These are phyloP conservation scores for Pseudopleuronectes americanus DNA, from an alignment of 2,797 vertebrate genomes.

Conservation along the genomic window DNA sequence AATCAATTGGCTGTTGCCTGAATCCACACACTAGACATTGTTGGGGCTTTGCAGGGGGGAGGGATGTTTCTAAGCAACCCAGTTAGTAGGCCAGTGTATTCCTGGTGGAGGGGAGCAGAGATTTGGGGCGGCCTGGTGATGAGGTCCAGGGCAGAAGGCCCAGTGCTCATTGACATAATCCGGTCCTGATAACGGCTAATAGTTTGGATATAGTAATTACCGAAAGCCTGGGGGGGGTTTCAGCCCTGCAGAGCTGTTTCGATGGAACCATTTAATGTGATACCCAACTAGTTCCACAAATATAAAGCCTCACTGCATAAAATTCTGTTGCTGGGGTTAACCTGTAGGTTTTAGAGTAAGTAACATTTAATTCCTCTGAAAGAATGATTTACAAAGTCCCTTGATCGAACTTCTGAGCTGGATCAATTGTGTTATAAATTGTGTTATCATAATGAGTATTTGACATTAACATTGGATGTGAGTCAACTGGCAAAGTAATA, in stretches of 20 bases:
- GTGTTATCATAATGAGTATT: no score
- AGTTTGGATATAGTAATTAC: constrained; percentile 79
- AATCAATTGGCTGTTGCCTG: constrained; percentile 40
- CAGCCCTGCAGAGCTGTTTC: constrained; percentile 27
- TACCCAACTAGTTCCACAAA: background rate
- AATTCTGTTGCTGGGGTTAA: background rate
- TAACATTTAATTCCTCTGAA: no score
- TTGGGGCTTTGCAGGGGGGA: constrained; percentile 25
- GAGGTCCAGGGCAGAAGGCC: constrained; percentile 70
- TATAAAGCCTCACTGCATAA: background rate
- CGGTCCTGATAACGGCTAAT: constrained; percentile 76
- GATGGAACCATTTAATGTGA: constrained; percentile 11
- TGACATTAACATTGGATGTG: no score
- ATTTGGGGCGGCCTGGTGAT: constrained; percentile 59
- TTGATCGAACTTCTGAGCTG: no score
- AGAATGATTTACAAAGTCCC: no score
- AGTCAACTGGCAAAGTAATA: no score
- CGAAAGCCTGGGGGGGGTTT: constrained; percentile 68
- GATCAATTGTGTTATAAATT: no score
- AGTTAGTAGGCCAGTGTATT: constrained; percentile 37
- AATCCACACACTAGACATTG: constrained; percentile 39
- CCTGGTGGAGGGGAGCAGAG: constrained; percentile 51
- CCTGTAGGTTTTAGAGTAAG: background rate
- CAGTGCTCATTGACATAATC: constrained; percentile 78
- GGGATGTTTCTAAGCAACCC: constrained; percentile 34